Evolutionary conservation across 2,888 invertebrate genomes (phyloP).

Genomic region (Arge pagana): DNA sequence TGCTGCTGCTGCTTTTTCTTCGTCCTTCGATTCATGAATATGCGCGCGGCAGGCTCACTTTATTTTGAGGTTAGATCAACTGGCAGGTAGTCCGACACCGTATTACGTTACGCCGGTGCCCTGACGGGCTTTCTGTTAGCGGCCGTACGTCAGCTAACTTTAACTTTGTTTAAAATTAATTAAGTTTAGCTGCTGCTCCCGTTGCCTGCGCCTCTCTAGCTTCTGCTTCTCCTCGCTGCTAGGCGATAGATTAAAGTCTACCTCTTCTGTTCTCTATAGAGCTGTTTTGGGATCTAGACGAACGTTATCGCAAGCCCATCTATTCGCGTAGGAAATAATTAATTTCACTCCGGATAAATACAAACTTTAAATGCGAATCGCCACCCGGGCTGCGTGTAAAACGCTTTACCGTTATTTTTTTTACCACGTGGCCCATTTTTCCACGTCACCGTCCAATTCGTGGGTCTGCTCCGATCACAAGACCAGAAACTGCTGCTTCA

Average conservation of each 20-base stretch:
- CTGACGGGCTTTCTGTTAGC: constrained; percentile 29
- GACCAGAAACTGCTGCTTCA: too few relatives aligned
- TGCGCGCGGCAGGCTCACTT: constrained; percentile 27
- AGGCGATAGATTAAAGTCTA: not conserved
- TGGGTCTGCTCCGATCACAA: too few relatives aligned
- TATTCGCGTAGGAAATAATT: constrained; percentile 6
- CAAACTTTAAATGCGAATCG: too few relatives aligned
- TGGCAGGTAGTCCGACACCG: constrained; percentile 44
- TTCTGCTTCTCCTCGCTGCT: not conserved
- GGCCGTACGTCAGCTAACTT: constrained; percentile 42
- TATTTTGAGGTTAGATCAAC: constrained; percentile 40
- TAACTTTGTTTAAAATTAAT: constrained; percentile 44
- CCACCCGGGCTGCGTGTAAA: too few relatives aligned
- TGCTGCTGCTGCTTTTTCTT: not conserved
- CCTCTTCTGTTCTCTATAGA: not conserved
- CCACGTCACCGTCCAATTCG: too few relatives aligned
- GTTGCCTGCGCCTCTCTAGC: not conserved
- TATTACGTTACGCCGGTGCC: constrained; percentile 38
- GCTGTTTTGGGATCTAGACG: not conserved
- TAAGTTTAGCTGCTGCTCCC: constrained; percentile 30
- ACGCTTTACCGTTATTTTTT: too few relatives aligned
- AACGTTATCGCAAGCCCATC: not conserved
- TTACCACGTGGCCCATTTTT: too few relatives aligned
- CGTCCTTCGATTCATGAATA: constrained; percentile 17
- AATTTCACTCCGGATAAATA: not conserved